Percentiles rank a stretch among this genome's conserved stretches.
phyloP scores from a whole-genome alignment of 2,888 invertebrate genomes.

The Cyclophora albipunctata region DNA sequence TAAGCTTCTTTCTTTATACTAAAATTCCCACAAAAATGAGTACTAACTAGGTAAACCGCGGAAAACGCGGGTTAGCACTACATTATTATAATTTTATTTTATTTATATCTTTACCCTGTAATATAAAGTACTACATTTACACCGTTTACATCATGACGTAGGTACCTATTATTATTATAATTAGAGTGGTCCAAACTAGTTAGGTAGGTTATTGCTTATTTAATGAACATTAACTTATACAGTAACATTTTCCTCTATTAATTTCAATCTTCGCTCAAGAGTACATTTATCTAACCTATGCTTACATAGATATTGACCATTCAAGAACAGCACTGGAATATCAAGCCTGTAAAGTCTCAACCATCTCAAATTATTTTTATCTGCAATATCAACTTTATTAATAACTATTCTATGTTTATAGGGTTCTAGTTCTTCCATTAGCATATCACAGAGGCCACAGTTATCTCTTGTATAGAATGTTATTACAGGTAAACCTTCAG shows the following conservation, averaged over 20 bases:
- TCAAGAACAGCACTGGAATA: slow-evolving; percentile 91
- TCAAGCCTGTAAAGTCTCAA: slow-evolving; percentile 85
- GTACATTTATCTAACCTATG: slow-evolving; percentile 78
- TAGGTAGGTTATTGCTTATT: too few relatives aligned
- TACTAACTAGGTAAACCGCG: too few relatives aligned
- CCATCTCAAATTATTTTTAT: slow-evolving; percentile 82
- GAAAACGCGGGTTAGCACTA: too few relatives aligned
- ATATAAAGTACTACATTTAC: too few relatives aligned
- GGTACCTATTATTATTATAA: too few relatives aligned
- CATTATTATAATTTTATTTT: too few relatives aligned
- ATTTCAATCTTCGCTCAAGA: slow-evolving; percentile 67
- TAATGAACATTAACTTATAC: too few relatives aligned
- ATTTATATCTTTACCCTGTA: too few relatives aligned
- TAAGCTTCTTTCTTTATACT: too few relatives aligned
- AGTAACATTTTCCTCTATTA: slow-evolving; percentile 33
- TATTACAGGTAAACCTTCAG: slow-evolving; percentile 74
- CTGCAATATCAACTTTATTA: slow-evolving; percentile 84
- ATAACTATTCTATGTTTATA: slow-evolving; percentile 78
- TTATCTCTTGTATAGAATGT: slow-evolving; percentile 89
- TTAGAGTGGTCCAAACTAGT: too few relatives aligned
- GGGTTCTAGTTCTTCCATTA: slow-evolving; percentile 78
- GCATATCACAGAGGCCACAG: slow-evolving; percentile 87
- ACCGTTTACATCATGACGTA: too few relatives aligned
- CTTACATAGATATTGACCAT: slow-evolving; percentile 87
- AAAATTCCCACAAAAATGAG: too few relatives aligned